These are phyloP conservation scores for Phylloscopus trochilus DNA, from an alignment of 2,113 vertebrate genomes.

Conservation along the genomic window DNA sequence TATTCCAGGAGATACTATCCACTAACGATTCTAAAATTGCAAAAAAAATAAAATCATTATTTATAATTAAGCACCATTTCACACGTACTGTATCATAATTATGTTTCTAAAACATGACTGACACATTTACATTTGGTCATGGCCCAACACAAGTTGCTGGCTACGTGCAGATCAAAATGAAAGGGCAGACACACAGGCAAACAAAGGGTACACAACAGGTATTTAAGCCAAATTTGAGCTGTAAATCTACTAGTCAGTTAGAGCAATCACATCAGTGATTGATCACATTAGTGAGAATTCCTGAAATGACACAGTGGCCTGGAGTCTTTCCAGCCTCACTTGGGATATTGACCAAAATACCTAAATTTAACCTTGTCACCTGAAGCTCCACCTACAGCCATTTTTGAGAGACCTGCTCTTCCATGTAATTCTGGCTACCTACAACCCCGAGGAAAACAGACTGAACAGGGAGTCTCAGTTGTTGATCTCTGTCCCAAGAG, in stretches of 20 bases:
- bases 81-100: background rate
- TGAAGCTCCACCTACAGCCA: background rate
- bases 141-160: background rate
- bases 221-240: background rate
- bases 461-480: background rate
- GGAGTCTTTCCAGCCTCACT: background rate
- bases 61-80: background rate
- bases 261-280: background rate
- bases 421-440: background rate
- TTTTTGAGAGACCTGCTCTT: background rate
- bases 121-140: background rate
- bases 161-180: background rate
- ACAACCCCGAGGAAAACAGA: background rate
- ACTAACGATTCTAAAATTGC: background rate
- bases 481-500: background rate
- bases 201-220: background rate
- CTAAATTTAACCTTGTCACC: background rate
- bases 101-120: background rate
- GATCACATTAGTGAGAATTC: background rate
- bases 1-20: background rate
- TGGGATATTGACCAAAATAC: background rate
- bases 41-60: background rate
- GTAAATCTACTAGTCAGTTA: background rate
- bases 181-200: background rate
- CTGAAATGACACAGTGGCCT: background rate